These are phyloP conservation scores for Temnothorax unifasciatus DNA, from an alignment of 2,888 invertebrate species.

Conservation along the genomic window DNA sequence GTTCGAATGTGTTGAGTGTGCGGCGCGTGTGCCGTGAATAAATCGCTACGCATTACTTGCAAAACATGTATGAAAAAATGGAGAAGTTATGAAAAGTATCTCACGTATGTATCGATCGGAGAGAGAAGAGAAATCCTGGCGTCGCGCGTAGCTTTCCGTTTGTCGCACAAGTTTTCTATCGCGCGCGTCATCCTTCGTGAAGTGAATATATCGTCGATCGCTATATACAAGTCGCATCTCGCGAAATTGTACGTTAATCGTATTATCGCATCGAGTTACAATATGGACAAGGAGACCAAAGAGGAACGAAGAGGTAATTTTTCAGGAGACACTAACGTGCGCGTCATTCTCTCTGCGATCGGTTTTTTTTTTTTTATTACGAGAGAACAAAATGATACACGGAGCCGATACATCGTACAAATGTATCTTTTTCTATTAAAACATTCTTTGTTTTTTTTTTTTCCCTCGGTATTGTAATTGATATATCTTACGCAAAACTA, in stretches of 20 bases:
- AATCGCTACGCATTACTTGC: not conserved
- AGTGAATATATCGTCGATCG: not conserved
- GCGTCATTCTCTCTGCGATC: not conserved
- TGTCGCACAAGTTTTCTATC: not conserved
- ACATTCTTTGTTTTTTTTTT: not conserved
- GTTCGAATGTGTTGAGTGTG: not conserved
- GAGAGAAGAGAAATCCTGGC: not conserved
- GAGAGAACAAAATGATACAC: not conserved
- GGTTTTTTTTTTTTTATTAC: not conserved
- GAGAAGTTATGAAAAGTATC: not conserved
- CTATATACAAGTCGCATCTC: conserved; percentile 1
- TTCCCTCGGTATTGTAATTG: not conserved
- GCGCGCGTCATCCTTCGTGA: not conserved
- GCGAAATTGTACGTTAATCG: not conserved
- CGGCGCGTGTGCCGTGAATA: not conserved
- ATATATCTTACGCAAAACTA: not conserved
- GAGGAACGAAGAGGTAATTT: conserved; percentile 42
- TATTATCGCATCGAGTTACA: conserved; percentile 23
- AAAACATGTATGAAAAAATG: not conserved
- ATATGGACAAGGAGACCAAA: conserved; percentile 34
- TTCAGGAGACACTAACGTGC: not conserved
- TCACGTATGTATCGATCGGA: not conserved
- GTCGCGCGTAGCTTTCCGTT: not conserved
- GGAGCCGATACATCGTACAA: not conserved
- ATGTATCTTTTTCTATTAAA: not conserved